Evolutionary conservation across 2,888 invertebrate species (phyloP), one percentile per base, ranked within the genome.

Genomic region (Lithosia quadra): DNA sequence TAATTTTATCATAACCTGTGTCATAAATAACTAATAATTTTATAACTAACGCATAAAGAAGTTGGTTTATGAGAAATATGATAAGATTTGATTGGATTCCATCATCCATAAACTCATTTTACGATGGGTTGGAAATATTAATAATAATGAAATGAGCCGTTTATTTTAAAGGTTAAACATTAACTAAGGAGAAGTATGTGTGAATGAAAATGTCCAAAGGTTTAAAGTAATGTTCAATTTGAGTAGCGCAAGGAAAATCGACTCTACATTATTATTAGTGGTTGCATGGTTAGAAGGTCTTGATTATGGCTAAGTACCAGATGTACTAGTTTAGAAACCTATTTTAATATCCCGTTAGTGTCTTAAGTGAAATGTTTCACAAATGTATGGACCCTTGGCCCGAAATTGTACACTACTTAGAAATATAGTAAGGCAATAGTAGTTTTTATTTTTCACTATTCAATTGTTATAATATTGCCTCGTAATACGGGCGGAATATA

Each of bases 1-100:
- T 55, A 10, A 62, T 49, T 49, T 67, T 21, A 62, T 57, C 2
- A 62, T 55, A 60, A 4, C 60, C 60, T 10, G 33, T n/a, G 4
- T 60, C 60, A 43, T 64, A 68, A 68, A 65, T 64, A 61, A 34
- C 22, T 61, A 43, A 65, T 67, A 34, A 39, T n/a, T 36, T 11
- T 24, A 67, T 49, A 28, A 34, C 55, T 53, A 33, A 8, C 49
- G 15, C 61, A 49, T 39, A 8, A 57, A 49, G 43, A 43, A 62
- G 21, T 43, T 22, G 21, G 53, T 65, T 56, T 68, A 68, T 64
- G 68, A 68, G n/a, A 13, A 60, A 21, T 36, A n/a, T 56, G 39
- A 60, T 59, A 49, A 57, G 53, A 63, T 67, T 58, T 28, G 57
- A 63, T 60, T 65, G 56, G 55, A 33, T 64, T 55, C 22, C 53